Evolutionary conservation across 2,888 invertebrate genomes (phyloP), one percentile per base, ranked within the genome.

Genomic region (Lacanobia wlatinum): DNA sequence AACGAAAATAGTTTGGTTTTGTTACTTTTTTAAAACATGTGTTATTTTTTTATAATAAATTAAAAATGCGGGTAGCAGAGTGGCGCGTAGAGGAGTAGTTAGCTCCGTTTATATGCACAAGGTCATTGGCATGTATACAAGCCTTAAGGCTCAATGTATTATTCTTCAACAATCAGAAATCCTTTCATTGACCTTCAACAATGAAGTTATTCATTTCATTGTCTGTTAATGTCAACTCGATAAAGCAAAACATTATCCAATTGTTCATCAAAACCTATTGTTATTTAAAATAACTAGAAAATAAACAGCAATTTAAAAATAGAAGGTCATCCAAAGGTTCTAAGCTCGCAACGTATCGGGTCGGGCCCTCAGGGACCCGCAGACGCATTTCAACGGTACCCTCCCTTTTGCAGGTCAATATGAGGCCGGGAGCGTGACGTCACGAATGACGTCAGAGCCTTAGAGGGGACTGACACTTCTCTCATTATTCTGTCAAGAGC

Each of bases 351-450:
- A 62, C 64, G 55, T 28, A 63, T 55, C 52, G 50, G 70, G 62
- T 55, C 52, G 43, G 23, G 55, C 58, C 83, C 66, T 59, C 0
- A 9, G 71, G 70, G 80, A 83, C 46, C 52, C n/a, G 18, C 70
- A 60, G 63, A 75, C 74, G 85, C 64, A 82, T 73, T 78, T 73
- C 34, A 63, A 28, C 21, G 34, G 62, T 23, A 68, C 75, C 73
- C 76, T 67, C 70, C 70, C 68, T 62, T 40, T 52, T 58, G 9
- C 76, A 81, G 78, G 86, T 86, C 86, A 86, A 84, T 74, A 74
- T 76, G 84, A 63, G 78, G 72, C 67, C 76, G 80, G 14, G 76
- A 64, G 78, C 70, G 83, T 86, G 86, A 86, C 84, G 86, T 77
- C 63, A 77, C 21, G 59, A 34, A 34, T 82, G 80, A 84, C 85